Base-by-base conservation (phyloP, 2,888 invertebrate genomes). In the Galeruca laticollis region DNA sequence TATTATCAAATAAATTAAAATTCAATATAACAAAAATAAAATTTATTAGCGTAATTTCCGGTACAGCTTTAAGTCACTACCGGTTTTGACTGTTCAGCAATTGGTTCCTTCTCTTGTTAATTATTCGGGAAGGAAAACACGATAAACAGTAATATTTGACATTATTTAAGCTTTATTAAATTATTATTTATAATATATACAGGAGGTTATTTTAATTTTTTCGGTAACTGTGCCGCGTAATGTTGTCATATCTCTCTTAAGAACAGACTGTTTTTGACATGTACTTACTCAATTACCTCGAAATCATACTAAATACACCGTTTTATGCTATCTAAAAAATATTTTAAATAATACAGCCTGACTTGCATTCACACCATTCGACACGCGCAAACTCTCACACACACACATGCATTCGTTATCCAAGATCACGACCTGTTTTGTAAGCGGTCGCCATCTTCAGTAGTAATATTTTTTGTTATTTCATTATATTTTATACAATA, bases 331-430 rank as follows among this genome's bases (percentile, higher is more conserved):
- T 73, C 79, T 82, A 78, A 71, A 73, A 78, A 76, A 75, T 56
- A 59, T 79, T 75, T 82, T 80, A 83, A 82, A 82, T 82, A 83
- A 81, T 79, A 84, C 84, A 84, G 83, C 84, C 84, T 83, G 82
- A 84, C 82, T 83, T 83, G 83, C 84, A 82, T 76, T 78, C 82
- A 81, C 79, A 76, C 82, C 76, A 77, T 68, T 73, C 74, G 74
- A n/a, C 52, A n/a, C 10, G 4, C 18, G 9, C 47, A 6, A 8
- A 0, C 35, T 10, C 35, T 0, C 49, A 10, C 20, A 21, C 74
- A 54, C 72, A 66, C 64, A 62, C 74, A 72, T 66, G 62, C 72
- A 74, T 74, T 75, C 72, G 66, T 72, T 75, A 73, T 69, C 60
- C 68, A 72, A 70, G 63, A 71, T 47, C 1, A 54, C 68, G 76